A percentile compares a stretch with the other conserved stretches of the same genome.
Conservation (phyloP, 2,113 vertebrate species). For the Pseudorectes ferrugineus region DNA sequence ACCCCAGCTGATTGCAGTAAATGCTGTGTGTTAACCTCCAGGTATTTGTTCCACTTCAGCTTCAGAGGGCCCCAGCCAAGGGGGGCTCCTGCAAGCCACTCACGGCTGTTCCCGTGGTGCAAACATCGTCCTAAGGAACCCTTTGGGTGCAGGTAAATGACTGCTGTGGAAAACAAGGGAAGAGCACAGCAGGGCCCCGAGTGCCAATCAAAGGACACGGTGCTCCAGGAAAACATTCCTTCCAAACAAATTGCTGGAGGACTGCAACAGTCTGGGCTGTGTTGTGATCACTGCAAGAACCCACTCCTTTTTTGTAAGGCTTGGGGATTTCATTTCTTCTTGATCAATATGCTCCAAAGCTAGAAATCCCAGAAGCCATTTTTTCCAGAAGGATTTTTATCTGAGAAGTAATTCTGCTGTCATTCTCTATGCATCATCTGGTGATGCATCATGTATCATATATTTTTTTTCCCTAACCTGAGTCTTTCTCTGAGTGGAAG, state of each 20-base stretch:
- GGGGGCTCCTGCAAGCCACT: background rate
- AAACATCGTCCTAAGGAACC: background rate
- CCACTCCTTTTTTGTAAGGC: background rate
- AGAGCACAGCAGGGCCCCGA: background rate
- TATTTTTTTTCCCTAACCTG: background rate
- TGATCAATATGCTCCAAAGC: background rate
- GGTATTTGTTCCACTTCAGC: background rate
- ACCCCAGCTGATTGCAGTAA: background rate
- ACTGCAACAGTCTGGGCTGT: background rate
- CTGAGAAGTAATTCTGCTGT: background rate
- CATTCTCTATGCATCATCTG: background rate
- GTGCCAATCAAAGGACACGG: background rate
- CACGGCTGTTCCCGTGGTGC: fast-evolving
- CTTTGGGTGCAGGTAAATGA: background rate
- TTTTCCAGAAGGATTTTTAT: background rate
- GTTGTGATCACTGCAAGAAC: background rate
- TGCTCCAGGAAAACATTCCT: background rate
- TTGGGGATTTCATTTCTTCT: background rate
- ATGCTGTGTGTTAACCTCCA: background rate
- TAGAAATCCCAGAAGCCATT: background rate
- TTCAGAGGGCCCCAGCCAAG: background rate
- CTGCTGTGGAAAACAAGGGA: background rate
- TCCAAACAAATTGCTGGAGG: background rate
- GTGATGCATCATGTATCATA: background rate
- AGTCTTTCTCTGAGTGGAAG: background rate